Evolutionary conservation across 2,113 vertebrate genomes (phyloP).

Genomic region (Guaruba guarouba): DNA sequence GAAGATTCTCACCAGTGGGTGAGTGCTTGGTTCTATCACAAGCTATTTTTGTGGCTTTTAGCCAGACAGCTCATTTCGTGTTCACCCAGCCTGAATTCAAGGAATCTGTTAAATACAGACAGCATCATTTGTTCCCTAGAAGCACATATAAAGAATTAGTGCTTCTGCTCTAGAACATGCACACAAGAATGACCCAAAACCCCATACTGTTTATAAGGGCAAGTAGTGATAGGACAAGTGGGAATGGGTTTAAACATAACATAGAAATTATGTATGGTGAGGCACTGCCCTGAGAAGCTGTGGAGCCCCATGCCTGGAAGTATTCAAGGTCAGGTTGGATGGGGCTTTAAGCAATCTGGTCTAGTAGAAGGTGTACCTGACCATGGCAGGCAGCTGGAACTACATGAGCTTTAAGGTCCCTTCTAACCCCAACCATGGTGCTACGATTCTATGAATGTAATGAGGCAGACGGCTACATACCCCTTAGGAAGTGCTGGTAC

Average conservation of each 20-base stretch:
- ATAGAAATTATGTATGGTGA: too few species aligned
- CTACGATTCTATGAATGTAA: too few species aligned
- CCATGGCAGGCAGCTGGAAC: too few species aligned
- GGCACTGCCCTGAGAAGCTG: too few species aligned
- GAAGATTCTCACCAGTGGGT: accelerated
- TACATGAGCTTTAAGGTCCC: too few species aligned
- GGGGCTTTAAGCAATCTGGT: too few species aligned
- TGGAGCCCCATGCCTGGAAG: too few species aligned
- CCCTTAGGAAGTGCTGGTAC: not conserved
- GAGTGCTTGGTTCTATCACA: not conserved
- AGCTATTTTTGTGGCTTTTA: not conserved
- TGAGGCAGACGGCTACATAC: accelerated
- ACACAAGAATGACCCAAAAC: not conserved
- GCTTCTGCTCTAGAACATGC: not conserved
- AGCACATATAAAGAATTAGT: not conserved
- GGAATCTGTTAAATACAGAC: not conserved
- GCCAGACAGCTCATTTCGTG: not conserved
- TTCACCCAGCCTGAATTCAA: not conserved
- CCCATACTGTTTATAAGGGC: not conserved
- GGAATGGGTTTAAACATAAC: too few species aligned
- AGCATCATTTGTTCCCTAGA: not conserved
- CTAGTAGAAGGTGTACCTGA: too few species aligned
- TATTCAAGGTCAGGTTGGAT: too few species aligned
- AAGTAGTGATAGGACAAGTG: not conserved
- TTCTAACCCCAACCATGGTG: too few species aligned